phyloP scores from a whole-genome alignment of 2,113 vertebrate species.

The Callospermophilus lateralis region DNA sequence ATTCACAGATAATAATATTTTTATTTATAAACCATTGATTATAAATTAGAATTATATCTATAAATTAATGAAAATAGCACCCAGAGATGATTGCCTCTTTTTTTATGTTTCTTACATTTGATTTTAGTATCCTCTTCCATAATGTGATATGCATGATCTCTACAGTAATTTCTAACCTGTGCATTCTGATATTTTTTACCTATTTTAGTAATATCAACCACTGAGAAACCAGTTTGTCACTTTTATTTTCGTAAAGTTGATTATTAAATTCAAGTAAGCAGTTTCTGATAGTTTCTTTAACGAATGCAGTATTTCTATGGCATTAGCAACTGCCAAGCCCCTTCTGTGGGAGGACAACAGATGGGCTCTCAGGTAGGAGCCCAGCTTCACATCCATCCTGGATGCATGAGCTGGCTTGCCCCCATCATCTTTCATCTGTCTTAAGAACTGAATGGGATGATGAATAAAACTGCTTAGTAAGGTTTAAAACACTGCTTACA shows the following conservation, averaged over 20 bases:
- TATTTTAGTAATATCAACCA: background rate
- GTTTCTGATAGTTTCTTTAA: too few species aligned
- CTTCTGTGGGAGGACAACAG: background rate
- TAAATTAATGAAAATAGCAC: background rate
- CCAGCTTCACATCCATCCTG: background rate
- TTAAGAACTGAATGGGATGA: background rate
- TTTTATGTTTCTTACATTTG: background rate
- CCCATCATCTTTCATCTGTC: background rate
- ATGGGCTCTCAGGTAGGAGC: background rate
- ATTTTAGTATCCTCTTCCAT: background rate
- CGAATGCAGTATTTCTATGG: too few species aligned
- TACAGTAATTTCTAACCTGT: background rate
- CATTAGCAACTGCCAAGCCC: background rate
- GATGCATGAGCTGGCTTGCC: background rate
- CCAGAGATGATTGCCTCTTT: background rate
- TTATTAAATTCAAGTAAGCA: constrained; percentile 45
- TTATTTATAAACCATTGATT: background rate
- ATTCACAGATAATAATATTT: background rate
- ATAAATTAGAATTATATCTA: background rate
- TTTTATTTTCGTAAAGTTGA: background rate
- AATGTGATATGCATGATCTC: background rate
- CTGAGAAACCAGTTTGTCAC: background rate
- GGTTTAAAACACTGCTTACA: background rate
- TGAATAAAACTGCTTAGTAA: background rate
- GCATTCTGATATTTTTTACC: background rate